Evolutionary conservation across 2,888 invertebrate genomes (phyloP).

Genomic region (Caenorhabditis sp.): DNA sequence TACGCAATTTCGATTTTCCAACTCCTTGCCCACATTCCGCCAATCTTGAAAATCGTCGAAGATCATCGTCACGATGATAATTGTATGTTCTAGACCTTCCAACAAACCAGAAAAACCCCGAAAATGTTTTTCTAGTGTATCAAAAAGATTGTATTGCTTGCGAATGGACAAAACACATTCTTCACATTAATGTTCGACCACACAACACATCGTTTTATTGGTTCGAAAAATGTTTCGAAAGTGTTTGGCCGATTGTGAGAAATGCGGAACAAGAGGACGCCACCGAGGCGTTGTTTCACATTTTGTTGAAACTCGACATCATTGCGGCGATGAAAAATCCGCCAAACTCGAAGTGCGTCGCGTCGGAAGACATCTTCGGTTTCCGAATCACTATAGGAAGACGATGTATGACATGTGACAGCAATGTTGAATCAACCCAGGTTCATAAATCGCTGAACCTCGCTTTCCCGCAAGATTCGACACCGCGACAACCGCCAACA

Average conservation of each 20-base stretch:
- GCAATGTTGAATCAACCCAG: not conserved
- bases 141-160: slow-evolving; percentile 7
- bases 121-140: not conserved
- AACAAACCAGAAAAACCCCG: not conserved
- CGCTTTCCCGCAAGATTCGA: not conserved
- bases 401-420: not conserved
- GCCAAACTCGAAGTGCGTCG: not conserved
- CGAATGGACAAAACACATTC: slow-evolving; percentile 9
- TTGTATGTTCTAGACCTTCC: not conserved
- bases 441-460: not conserved
- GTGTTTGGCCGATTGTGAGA: not conserved
- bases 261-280: not conserved
- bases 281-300: not conserved
- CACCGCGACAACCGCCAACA: too few species aligned
- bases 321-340: not conserved
- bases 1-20: not conserved
- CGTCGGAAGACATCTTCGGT: not conserved
- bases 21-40: not conserved
- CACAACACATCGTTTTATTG: not conserved
- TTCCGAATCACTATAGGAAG: not conserved
- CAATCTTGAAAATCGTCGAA: not conserved
- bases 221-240: not conserved
- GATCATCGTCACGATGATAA: not conserved
- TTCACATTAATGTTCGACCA: not conserved
- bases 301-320: not conserved